Conservation (phyloP, 2,797 vertebrate species). For the Lutjanus argentimaculatus region DNA sequence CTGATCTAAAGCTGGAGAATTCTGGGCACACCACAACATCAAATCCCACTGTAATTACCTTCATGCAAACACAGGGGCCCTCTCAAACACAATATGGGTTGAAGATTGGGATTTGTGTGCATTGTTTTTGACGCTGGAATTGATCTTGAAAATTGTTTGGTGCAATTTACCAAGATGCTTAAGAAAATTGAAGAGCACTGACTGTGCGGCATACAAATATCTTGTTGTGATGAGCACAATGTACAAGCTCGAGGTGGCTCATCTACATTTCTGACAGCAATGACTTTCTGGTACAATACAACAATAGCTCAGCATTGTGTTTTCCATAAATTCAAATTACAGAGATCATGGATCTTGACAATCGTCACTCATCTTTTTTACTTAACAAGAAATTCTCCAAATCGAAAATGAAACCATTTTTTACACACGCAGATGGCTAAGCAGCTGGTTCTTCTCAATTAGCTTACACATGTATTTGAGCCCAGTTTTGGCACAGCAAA, state of each 20-base stretch:
- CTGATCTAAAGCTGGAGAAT: constrained; percentile 88
- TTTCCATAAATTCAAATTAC: constrained; percentile 62
- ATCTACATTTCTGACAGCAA: constrained; percentile 68
- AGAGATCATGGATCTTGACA: constrained; percentile 68
- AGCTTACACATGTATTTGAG: constrained; percentile 79
- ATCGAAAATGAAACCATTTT: constrained; percentile 77
- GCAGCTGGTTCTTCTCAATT: constrained; percentile 75
- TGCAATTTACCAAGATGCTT: constrained; percentile 84
- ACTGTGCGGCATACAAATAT: constrained; percentile 70
- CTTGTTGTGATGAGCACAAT: constrained; percentile 59
- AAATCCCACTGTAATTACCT: constrained; percentile 91
- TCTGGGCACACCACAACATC: constrained; percentile 88
- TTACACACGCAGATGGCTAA: constrained; percentile 70
- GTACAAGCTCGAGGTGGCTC: constrained; percentile 54
- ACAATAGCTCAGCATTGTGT: constrained; percentile 55
- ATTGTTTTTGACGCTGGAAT: constrained; percentile 85
- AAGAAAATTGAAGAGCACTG: constrained; percentile 74
- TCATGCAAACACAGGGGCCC: constrained; percentile 86
- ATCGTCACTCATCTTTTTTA: constrained; percentile 69
- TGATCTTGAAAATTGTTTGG: constrained; percentile 86
- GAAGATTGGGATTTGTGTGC: constrained; percentile 86
- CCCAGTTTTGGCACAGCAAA: constrained; percentile 72
- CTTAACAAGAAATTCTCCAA: constrained; percentile 64
- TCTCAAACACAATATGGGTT: constrained; percentile 83
- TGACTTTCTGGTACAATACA: constrained; percentile 56